Conservation (phyloP, 2,113 vertebrate genomes). For the Perca schrenkii region DNA sequence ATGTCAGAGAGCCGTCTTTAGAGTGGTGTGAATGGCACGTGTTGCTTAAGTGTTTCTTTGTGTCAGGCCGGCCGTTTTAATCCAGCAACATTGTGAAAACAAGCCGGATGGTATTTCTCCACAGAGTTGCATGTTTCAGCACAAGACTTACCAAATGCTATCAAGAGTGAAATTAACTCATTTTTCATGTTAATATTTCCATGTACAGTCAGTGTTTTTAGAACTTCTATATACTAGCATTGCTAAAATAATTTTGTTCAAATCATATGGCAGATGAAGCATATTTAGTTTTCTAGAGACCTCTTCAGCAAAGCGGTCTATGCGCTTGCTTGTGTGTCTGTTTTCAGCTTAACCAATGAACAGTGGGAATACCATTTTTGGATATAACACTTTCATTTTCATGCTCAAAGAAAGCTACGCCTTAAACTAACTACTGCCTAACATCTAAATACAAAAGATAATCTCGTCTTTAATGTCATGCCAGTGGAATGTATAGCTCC, state of each 20-base stretch:
- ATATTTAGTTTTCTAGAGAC: neutral
- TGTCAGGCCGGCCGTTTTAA: conserved; percentile 11
- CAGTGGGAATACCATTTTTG: neutral
- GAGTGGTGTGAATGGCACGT: conserved; percentile 3
- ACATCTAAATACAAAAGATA: neutral
- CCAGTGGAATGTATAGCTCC: neutral
- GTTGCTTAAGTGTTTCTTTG: conserved; percentile 1
- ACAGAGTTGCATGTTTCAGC: neutral
- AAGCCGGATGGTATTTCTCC: neutral
- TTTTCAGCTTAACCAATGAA: neutral
- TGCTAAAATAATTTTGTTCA: neutral
- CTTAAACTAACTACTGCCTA: neutral
- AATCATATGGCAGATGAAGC: neutral
- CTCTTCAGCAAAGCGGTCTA: neutral
- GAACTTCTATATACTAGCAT: neutral
- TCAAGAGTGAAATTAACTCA: neutral
- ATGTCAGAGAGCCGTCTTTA: neutral
- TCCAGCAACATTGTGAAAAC: neutral
- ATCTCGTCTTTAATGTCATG: conserved; percentile 18
- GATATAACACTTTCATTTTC: neutral
- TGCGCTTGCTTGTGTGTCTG: neutral
- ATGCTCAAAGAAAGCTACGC: neutral
- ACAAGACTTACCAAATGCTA: neutral
- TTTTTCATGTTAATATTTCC: neutral
- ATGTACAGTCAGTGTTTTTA: neutral